phyloP scores from a whole-genome alignment of 2,888 invertebrate species.

The Lacanobia wlatinum region DNA sequence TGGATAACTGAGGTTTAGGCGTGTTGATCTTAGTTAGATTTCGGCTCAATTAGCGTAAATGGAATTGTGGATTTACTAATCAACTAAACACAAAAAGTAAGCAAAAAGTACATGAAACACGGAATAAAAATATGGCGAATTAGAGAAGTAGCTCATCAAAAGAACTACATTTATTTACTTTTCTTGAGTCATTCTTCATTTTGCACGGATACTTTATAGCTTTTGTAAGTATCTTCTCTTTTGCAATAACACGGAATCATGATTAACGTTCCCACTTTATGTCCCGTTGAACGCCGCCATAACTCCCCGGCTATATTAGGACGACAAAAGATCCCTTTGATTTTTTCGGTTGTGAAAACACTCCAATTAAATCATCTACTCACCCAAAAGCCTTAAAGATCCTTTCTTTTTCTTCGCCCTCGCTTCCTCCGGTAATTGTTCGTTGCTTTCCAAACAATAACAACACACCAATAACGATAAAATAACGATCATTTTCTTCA shows the following conservation, averaged over 20 bases:
- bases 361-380: constrained; percentile 70
- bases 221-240: neutral
- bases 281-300: constrained; percentile 31
- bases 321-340: constrained; percentile 36
- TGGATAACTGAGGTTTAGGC: constrained; percentile 14
- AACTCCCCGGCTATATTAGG: constrained; percentile 17
- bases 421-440: constrained; percentile 77
- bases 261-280: constrained; percentile 37
- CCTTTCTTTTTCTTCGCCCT: constrained; percentile 85
- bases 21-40: neutral
- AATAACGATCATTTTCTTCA: constrained; percentile 75
- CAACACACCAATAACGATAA: constrained; percentile 78
- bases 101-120: neutral
- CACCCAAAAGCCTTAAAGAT: constrained; percentile 79
- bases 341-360: constrained; percentile 47
- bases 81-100: no score
- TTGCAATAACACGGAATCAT: constrained; percentile 28
- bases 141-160: neutral
- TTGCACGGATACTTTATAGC: neutral
- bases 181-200: neutral
- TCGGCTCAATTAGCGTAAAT: no score
- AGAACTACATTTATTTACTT: constrained; percentile 10
- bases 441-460: constrained; percentile 80
- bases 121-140: neutral
- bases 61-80: no score